Evolutionary conservation across 1,140 invertebrate genomes (phyloP).

Genomic region (Pinna nobilis): DNA sequence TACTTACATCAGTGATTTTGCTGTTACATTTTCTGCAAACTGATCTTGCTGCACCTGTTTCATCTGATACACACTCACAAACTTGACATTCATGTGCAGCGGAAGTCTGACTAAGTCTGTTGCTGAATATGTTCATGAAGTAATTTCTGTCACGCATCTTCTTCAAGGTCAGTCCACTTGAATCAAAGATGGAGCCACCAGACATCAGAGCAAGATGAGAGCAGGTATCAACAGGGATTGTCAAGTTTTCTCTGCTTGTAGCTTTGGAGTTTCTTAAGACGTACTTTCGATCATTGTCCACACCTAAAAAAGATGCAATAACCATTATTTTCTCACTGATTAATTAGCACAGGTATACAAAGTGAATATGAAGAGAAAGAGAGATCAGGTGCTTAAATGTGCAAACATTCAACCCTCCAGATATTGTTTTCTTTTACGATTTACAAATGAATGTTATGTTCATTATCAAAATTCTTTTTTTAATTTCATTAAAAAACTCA

Average conservation of each 20-base stretch:
- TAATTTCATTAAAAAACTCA: too few species aligned
- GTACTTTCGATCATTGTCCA: conserved; percentile 82
- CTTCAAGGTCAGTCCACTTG: conserved; percentile 42
- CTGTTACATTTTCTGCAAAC: conserved; percentile 70
- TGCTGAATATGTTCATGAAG: conserved; percentile 82
- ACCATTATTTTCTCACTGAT: neutral
- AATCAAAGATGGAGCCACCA: conserved; percentile 81
- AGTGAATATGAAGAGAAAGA: neutral
- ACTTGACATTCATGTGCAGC: conserved; percentile 80
- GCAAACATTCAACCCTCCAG: too few species aligned
- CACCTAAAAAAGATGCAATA: conserved; percentile 75
- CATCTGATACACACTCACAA: conserved; percentile 82
- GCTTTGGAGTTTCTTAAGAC: conserved; percentile 79
- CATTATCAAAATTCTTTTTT: too few species aligned
- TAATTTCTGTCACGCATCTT: conserved; percentile 78
- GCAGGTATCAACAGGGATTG: conserved; percentile 85
- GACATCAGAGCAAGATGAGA: conserved; percentile 87
- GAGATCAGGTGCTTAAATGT: neutral
- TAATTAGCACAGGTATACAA: neutral
- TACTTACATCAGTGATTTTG: conserved; percentile 41
- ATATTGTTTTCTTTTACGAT: too few species aligned
- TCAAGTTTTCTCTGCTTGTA: conserved; percentile 82
- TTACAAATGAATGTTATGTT: too few species aligned
- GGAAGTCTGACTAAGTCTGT: conserved; percentile 81
- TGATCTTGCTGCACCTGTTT: conserved; percentile 71